A percentile compares a stretch with the other conserved stretches of the same genome.
Conservation (phyloP, 2,888 invertebrate genomes). For the Neelides folsomi region DNA sequence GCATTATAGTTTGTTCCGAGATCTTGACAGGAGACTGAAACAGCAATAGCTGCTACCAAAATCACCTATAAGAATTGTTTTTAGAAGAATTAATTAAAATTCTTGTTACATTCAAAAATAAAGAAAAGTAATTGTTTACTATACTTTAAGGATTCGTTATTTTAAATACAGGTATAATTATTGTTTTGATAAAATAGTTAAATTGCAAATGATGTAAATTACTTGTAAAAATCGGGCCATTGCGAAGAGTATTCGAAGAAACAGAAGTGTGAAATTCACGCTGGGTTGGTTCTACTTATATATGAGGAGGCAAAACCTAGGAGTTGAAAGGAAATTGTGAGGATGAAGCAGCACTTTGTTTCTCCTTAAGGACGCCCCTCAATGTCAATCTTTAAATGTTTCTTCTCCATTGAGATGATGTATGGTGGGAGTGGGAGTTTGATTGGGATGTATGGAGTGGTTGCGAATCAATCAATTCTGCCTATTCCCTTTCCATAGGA, state of each 20-base stretch:
- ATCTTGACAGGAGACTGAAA: conserved; percentile 15
- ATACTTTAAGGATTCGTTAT: background rate
- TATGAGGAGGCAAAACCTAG: background rate
- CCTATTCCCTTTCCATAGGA: too few species aligned
- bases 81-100: conserved; percentile 1
- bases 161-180: too few species aligned
- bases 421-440: too few species aligned
- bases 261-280: background rate
- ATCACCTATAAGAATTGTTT: conserved; percentile 12
- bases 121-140: background rate
- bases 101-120: background rate
- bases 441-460: too few species aligned
- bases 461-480: too few species aligned
- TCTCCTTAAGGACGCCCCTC: too few species aligned
- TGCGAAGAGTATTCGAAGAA: background rate
- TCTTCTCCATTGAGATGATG: too few species aligned
- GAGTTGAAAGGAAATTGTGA: too few species aligned
- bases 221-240: conserved; percentile 22
- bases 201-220: conserved; percentile 2
- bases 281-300: conserved; percentile 1
- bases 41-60: conserved; percentile 15
- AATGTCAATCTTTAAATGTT: too few species aligned
- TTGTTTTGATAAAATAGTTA: too few species aligned
- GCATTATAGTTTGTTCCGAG: conserved; percentile 24
- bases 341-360: too few species aligned